Base-by-base conservation (phyloP, 1,140 invertebrate genomes). In the Eumaeus atala region DNA sequence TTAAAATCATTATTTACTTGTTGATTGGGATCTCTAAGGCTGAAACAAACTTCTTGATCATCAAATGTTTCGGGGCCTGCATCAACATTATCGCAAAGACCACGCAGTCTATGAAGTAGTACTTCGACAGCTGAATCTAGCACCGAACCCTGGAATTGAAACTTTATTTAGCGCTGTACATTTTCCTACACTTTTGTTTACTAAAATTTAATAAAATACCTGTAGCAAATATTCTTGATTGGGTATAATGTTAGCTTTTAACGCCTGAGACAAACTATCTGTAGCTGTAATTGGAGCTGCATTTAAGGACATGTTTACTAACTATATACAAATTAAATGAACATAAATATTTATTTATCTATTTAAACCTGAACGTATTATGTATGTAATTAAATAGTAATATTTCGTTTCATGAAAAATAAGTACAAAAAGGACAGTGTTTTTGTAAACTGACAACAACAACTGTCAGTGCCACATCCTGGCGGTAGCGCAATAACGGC, bases 1-100 rank as follows among this genome's bases (percentile, higher is more conserved):
- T 12, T 17, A 10, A 47, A 66, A 11, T 53, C 8, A 35, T 37
- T 9, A 51, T 17, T 49, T 74, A 84, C 87, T 78, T 77, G 86
- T 70, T 89, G 84, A 62, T 86, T 90, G 14, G 89, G 88, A 51
- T 91, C 91, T 56, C 94, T 87, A 37, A 95, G 90, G 56, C 91
- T 94, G 67, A 95, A 95, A 77, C 93, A 95, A 67, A 95, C 92
- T 89, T 96, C 95, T 68, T 97, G 94, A 87, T 98, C 96, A 74
- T 96, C 91, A 77, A 98, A 99, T 0, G 92, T 92, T 88, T 98
- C 96, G 8, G 95, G 93, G 6, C 93, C 94, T 54, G 92, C 92
- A 75, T 98, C 96, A 6, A 96, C 94, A 89, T 98, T 97, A 66
- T 98, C 97, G 85, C 97, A 98, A 0, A 98, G 89, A 1, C 97